Evolutionary conservation across 2,888 invertebrate species (phyloP), one percentile per base, ranked within the genome.

Genomic region (Eilema caniola): DNA sequence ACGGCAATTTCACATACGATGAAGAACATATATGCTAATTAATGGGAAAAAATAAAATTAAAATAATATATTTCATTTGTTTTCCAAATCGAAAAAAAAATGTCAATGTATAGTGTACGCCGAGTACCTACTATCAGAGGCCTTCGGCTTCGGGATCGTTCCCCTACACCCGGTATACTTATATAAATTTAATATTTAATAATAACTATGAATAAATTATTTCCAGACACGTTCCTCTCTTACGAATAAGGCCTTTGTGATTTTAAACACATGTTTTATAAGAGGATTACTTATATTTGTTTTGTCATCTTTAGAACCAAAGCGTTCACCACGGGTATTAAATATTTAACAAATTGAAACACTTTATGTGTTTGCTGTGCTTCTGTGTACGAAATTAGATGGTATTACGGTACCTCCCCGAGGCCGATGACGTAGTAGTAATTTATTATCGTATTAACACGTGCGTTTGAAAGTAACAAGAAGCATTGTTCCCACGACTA

Each of bases 371-470:
- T 16, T 14, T 24, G 24, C 20, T 41, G 12, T 62, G 8, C 23
- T 37, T n/a, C 62, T 37, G 41, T 41, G 33, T n/a, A 33, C 23
- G 62, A 33, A 31, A 28, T 31, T 65, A 66, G 23, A 20, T 20
- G 68, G 70, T 72, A 71, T 71, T 71, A 56, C 28, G 4, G 66
- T 80, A 68, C 24, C 23, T 59, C 23, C 66, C 68, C 37, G 16
- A 78, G 72, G 53, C 56, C 59, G 12, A 72, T 66, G 69, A 66
- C 61, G 56, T 67, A 63, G 59, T 56, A 70, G 62, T 71, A 71
- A 81, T 76, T 72, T 75, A 74, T 81, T 81, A 79, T 72, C 73
- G 72, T 69, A 70, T 75, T 81, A 70, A 64, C 79, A 76, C 63
- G 62, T 69, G 76, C 67, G 72, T n/a, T 74, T 69, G 71, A 70